A percentile compares a stretch with the other conserved stretches of the same genome.
These are phyloP conservation scores for Scelioninae gen. 2 DNA, from an alignment of 2,888 invertebrate species.

Conservation along the genomic window DNA sequence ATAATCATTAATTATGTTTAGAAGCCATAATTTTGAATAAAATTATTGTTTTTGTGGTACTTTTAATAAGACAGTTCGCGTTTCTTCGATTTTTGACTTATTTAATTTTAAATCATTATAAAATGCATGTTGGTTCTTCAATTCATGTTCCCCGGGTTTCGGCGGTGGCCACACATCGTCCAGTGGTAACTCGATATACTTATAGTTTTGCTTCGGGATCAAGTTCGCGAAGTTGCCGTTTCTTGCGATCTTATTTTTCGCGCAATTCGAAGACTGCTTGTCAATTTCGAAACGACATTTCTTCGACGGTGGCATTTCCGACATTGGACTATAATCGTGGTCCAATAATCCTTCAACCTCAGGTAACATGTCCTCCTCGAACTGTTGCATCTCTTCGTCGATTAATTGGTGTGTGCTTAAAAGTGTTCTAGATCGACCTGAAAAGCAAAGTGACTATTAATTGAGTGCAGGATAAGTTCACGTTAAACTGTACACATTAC, in stretches of 20 bases:
- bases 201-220: conserved; percentile 57
- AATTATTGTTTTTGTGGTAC: conserved; percentile 70
- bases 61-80: conserved; percentile 71
- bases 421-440: conserved; percentile 73
- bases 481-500: no score
- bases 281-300: conserved; percentile 68
- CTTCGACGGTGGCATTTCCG: conserved; percentile 69
- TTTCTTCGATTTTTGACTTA: conserved; percentile 71
- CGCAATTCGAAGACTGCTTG: conserved; percentile 64
- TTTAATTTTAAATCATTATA: conserved; percentile 73
- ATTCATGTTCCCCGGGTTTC: conserved; percentile 64
- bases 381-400: conserved; percentile 72
- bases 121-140: conserved; percentile 52
- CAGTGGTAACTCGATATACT: conserved; percentile 79
- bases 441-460: no score
- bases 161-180: conserved; percentile 80
- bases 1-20: not conserved
- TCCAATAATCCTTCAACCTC: conserved; percentile 72
- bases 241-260: conserved; percentile 65
- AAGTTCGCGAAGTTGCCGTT: conserved; percentile 35
- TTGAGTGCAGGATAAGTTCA: no score
- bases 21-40: not conserved
- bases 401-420: conserved; percentile 71
- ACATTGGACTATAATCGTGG: conserved; percentile 71
- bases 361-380: conserved; percentile 71